Evolutionary conservation across 2,888 invertebrate genomes (phyloP), one percentile per base, ranked within the genome.

Genomic region (Calameuta pallipes): DNA sequence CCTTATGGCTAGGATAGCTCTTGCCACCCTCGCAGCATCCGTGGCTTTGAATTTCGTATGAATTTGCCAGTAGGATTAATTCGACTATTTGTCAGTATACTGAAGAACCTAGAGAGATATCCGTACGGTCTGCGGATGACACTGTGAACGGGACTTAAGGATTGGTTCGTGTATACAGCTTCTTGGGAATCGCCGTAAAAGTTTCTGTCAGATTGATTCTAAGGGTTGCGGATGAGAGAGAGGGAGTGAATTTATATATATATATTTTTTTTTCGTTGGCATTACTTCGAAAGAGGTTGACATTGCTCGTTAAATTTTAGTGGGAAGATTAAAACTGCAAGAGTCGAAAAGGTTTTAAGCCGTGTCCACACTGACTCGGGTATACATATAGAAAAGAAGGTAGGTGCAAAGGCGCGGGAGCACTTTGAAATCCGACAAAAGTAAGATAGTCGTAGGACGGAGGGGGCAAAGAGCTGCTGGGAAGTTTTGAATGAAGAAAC

Each of bases 401-500:
- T 23, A 41, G 41, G 56, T 23, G 23, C 56, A 56, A 56, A 56
- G 56, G 56, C 56, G 56, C 56, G 23, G 56, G 56, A 56, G 23
- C 56, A 56, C 23, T 56, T 23, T 56, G 56, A 56, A 23, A 56
- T 56, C 23, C 56, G 9, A 56, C 6, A 56, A 23, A 56, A 71
- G 71, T 71, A 31, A 71, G 71, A 34, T 1, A 31, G 33, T 71
- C 23, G 33, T 34, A 31, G 71, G 71, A 9, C 75, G 70, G 12
- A 75, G 78, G 37, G 37, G 36, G 12, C 33, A n/a, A 31, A 75
- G 75, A 75, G 70, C 41, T 34, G 13, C n/a, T 71, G 41, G 70
- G 56, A 78, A 78, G 56, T 78, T 78, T 78, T 78, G 74, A 78
- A 78, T 75, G 75, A 78, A 75, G 78, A 75, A 78, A 78, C 78